phyloP scores from a whole-genome alignment of 64 coral and sea anemone species.

The Platygyra sinensis region DNA sequence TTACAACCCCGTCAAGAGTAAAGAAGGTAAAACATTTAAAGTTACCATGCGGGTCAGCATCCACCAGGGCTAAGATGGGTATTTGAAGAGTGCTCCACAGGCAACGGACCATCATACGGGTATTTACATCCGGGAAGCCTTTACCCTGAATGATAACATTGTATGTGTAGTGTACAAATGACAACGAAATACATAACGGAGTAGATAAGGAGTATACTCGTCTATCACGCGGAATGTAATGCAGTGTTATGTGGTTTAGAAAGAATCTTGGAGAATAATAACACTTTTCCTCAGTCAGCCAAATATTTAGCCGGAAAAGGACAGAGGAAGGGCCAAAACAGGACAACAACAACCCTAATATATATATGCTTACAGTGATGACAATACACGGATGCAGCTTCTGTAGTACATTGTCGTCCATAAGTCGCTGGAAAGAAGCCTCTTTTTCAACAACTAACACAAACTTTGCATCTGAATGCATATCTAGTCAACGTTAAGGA shows the following conservation, averaged over 20 bases:
- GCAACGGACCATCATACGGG: no score
- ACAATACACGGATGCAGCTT: constrained; percentile 87
- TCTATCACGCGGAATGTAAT: no score
- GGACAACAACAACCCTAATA: no score
- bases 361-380: constrained; percentile 77
- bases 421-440: constrained; percentile 80
- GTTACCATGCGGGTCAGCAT: constrained; percentile 91
- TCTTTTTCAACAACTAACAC: constrained; percentile 96
- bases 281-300: no score
- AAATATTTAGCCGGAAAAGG: no score
- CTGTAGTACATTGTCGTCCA: constrained; percentile 75
- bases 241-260: no score
- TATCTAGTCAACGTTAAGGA: neutral
- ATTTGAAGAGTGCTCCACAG: no score
- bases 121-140: no score
- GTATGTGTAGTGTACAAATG: neutral
- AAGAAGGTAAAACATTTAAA: neutral
- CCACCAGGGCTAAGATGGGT: constrained; percentile 82
- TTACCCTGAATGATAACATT: neutral
- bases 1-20: neutral
- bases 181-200: neutral
- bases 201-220: neutral
- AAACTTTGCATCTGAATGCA: constrained; percentile 92
- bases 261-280: no score
- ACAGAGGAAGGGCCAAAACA: no score